phyloP scores from a whole-genome alignment of 2,888 invertebrate genomes.

The Achlya flavicornis region DNA sequence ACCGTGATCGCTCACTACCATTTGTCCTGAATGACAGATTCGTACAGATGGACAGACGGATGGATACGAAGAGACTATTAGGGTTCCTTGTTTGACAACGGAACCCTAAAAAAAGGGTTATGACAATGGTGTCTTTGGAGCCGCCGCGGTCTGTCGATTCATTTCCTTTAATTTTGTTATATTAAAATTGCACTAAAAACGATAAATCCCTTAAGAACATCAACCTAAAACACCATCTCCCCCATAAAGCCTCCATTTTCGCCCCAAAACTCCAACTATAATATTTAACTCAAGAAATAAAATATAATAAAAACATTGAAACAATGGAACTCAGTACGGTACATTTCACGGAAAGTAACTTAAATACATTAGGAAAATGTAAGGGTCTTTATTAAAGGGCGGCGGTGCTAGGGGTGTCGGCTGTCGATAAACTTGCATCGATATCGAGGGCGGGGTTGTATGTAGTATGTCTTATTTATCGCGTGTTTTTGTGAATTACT shows the following conservation, averaged over 20 bases:
- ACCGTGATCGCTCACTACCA: too few species aligned
- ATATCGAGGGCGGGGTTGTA: neutral
- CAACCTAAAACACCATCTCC: neutral
- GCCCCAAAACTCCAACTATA: neutral
- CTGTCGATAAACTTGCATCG: constrained; percentile 1
- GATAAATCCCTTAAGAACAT: too few species aligned
- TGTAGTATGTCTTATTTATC: neutral
- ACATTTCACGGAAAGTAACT: constrained; percentile 5
- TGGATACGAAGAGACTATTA: too few species aligned
- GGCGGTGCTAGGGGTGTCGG: neutral
- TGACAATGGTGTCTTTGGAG: neutral
- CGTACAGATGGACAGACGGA: too few species aligned
- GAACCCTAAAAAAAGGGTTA: too few species aligned
- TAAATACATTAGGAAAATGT: constrained; percentile 8
- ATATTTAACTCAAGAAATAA: neutral
- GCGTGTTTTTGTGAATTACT: too few species aligned
- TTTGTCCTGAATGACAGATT: too few species aligned
- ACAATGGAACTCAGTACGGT: neutral
- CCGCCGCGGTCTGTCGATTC: neutral
- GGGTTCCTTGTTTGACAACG: too few species aligned
- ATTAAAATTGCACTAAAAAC: neutral
- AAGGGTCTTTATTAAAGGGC: constrained; percentile 6
- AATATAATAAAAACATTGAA: neutral
- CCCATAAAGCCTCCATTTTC: neutral
- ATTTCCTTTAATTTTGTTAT: neutral